phyloP scores from a whole-genome alignment of 2,797 vertebrate species.

The Ptychobarbus kaznakovi region DNA sequence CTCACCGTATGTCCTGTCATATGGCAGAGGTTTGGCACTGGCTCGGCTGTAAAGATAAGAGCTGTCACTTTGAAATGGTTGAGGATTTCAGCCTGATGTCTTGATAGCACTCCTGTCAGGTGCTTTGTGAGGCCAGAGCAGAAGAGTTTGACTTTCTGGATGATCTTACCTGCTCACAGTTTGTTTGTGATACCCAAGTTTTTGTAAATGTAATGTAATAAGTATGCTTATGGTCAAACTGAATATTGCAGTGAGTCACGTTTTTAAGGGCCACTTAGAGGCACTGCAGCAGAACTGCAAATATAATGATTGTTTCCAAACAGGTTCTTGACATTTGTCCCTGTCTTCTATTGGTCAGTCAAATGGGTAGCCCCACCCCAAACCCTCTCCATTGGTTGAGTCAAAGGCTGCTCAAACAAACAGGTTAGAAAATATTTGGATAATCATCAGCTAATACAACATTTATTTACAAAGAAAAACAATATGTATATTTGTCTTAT shows the following conservation, averaged over 20 bases:
- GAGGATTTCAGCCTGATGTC: slow-evolving; percentile 48
- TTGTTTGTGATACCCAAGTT: not conserved
- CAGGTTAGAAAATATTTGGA: not conserved
- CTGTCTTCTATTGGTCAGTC: not conserved
- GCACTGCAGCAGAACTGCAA: not conserved
- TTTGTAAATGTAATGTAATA: not conserved
- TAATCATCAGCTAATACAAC: not conserved
- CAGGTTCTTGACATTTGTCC: not conserved
- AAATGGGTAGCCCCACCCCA: not conserved
- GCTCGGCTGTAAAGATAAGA: slow-evolving; percentile 41
- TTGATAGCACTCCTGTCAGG: slow-evolving; percentile 48
- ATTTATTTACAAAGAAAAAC: not conserved
- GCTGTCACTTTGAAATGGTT: slow-evolving; percentile 48
- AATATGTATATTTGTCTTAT: too few species aligned
- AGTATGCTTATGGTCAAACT: not conserved
- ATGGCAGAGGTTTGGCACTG: slow-evolving; percentile 27
- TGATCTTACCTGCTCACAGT: not conserved
- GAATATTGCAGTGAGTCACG: not conserved
- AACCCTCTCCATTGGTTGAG: not conserved
- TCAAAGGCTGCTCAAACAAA: not conserved
- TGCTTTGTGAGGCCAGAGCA: not conserved
- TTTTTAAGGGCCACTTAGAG: not conserved
- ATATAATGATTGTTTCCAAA: not conserved
- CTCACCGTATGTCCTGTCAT: slow-evolving; percentile 40
- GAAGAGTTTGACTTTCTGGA: not conserved